Evolutionary conservation across 1,140 invertebrate species (phyloP).

Genomic region (Trachelipus rathkii): DNA sequence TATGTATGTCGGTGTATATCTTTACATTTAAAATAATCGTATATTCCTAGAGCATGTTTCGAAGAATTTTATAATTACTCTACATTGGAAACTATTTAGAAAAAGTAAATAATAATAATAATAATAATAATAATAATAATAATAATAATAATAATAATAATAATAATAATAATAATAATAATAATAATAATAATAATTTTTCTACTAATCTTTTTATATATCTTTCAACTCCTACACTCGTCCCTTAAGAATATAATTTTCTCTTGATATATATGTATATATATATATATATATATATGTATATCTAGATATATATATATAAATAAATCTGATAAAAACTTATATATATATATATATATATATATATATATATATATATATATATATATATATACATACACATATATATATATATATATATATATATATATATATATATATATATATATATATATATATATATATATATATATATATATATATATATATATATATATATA

Average conservation of each 20-base stretch:
- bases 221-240: no score
- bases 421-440: no score
- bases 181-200: background rate
- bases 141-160: background rate
- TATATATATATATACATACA: no score
- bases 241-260: background rate
- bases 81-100: background rate
- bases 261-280: background rate
- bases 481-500: no score
- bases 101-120: background rate
- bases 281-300: constrained; percentile 5
- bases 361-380: background rate
- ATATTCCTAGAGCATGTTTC: no score
- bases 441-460: no score
- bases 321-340: no score
- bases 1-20: background rate
- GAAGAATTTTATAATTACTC: no score
- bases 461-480: no score
- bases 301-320: constrained; percentile 5
- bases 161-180: background rate
- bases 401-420: no score
- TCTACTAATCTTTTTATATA: no score
- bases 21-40: background rate
- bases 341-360: background rate
- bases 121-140: background rate